Evolutionary conservation across 1,140 invertebrate genomes (phyloP), one percentile per base, ranked within the genome.

Genomic region (Hormaphis cornu): DNA sequence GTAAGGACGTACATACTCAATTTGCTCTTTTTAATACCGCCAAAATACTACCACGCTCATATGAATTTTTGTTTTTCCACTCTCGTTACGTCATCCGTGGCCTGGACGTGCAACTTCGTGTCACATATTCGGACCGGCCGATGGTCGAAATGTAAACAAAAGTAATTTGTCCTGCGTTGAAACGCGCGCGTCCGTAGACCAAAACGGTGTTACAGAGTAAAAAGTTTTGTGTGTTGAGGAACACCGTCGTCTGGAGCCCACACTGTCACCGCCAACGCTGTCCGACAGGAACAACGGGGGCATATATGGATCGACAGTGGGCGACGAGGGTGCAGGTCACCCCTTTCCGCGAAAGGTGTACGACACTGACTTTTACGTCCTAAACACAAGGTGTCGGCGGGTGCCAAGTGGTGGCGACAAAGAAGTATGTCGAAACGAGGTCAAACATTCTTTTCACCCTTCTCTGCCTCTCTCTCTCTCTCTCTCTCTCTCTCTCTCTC

Each of bases 141-240:
- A 54, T 30, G 35, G 35, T 54, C 14, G 9, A 54, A 30, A 20
- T 54, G n/a, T n/a, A n/a, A n/a, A 33, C 18, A 54, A 33, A 54
- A 54, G 52, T 54, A 54, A 54, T 54, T n/a, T 33, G 28, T 18
- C 28, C 30, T n/a, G n/a, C n/a, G 35, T 54, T 54, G n/a, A 54
- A 54, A 54, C 18, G 20, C 28, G 35, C 18, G 20, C 28, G 35
- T 33, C 52, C 35, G 52, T n/a, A 18, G 30, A n/a, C 26, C 16
- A 18, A 54, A 54, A 54, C 26, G 52, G 35, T 54, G 33, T 54
- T 54, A 12, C 28, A 5, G n/a, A 54, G 35, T 54, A 33, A 54
- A 54, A 54, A 54, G 52, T 54, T 54, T 54, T 20, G n/a, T 14
- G 4, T 26, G n/a, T 35, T 33, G 7, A 54, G 20, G n/a, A 35